These are phyloP conservation scores for Ancistrus triradiatus DNA, from an alignment of 2,113 vertebrate species.

Conservation along the genomic window DNA sequence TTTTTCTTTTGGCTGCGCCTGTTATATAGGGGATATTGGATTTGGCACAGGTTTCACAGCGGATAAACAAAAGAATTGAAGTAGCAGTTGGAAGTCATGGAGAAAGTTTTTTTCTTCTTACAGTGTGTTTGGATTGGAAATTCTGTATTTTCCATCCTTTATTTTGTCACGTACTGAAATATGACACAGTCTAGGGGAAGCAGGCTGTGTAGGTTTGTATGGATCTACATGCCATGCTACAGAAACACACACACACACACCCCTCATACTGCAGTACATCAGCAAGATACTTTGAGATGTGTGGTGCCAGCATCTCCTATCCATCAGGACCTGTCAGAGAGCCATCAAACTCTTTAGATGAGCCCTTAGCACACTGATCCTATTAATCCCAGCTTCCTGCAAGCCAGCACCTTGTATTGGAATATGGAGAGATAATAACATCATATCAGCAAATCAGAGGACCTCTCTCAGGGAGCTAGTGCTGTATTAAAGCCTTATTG, in stretches of 20 bases:
- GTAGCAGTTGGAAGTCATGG: background rate
- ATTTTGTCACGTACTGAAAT: background rate
- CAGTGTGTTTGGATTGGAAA: background rate
- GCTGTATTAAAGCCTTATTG: conserved; percentile 52
- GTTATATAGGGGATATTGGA: too few relatives aligned
- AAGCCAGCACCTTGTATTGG: conserved; percentile 59
- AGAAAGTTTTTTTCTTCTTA: background rate
- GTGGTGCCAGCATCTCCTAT: conserved; percentile 68
- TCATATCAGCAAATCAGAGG: conserved; percentile 62
- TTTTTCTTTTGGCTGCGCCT: background rate
- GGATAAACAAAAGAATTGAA: background rate
- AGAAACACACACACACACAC: background rate
- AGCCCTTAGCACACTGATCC: conserved; percentile 60
- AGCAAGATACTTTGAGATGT: conserved; percentile 70
- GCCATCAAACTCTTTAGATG: conserved; percentile 69
- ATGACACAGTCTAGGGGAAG: background rate
- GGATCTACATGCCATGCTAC: background rate
- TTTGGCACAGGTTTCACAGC: too few relatives aligned
- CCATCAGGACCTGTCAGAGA: conserved; percentile 67
- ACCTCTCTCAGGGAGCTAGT: conserved; percentile 51
- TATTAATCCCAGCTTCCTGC: conserved; percentile 64
- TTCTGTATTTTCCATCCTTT: background rate
- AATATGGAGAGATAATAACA: conserved; percentile 67
- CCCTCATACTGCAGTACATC: conserved; percentile 84
- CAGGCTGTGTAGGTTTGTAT: background rate